Percentiles rank a stretch among this genome's conserved stretches.
Evolutionary conservation across 2,888 invertebrate genomes (phyloP).

Genomic region (Lepeophtheirus nordmannii): DNA sequence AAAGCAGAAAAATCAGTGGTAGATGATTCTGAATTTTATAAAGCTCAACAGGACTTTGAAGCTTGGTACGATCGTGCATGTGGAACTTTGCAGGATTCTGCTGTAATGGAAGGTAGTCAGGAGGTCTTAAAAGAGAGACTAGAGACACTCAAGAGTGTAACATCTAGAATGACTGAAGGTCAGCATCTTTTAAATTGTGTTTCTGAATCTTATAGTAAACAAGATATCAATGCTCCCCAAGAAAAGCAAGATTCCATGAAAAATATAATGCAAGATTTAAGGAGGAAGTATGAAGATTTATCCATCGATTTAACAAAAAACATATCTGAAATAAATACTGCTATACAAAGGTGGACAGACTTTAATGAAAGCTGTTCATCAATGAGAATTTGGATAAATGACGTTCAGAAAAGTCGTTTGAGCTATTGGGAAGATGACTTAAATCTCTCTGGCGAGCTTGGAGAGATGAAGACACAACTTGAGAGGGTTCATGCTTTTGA

Average conservation of each 20-base stretch:
- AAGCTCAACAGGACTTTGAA: slow-evolving; percentile 64
- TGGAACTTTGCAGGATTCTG: slow-evolving; percentile 63
- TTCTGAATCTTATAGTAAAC: slow-evolving; percentile 69
- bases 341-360: slow-evolving; percentile 70
- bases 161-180: slow-evolving; percentile 38
- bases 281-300: slow-evolving; percentile 76
- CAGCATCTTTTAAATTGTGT: slow-evolving; percentile 65
- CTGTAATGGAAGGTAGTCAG: slow-evolving; percentile 57
- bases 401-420: background rate
- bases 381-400: slow-evolving; percentile 39
- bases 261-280: slow-evolving; percentile 56
- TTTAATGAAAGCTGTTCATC: slow-evolving; percentile 58
- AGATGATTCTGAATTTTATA: slow-evolving; percentile 76
- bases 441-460: slow-evolving; percentile 54
- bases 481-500: slow-evolving; percentile 50
- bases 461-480: slow-evolving; percentile 76
- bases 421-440: background rate
- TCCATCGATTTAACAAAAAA: slow-evolving; percentile 74
- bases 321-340: slow-evolving; percentile 63
- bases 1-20: slow-evolving; percentile 76
- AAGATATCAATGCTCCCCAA: slow-evolving; percentile 45
- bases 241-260: slow-evolving; percentile 63
- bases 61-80: slow-evolving; percentile 67
- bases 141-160: slow-evolving; percentile 30
- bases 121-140: slow-evolving; percentile 28